Evolutionary conservation across 2,113 vertebrate genomes (phyloP).

Genomic region (Piprites chloris): DNA sequence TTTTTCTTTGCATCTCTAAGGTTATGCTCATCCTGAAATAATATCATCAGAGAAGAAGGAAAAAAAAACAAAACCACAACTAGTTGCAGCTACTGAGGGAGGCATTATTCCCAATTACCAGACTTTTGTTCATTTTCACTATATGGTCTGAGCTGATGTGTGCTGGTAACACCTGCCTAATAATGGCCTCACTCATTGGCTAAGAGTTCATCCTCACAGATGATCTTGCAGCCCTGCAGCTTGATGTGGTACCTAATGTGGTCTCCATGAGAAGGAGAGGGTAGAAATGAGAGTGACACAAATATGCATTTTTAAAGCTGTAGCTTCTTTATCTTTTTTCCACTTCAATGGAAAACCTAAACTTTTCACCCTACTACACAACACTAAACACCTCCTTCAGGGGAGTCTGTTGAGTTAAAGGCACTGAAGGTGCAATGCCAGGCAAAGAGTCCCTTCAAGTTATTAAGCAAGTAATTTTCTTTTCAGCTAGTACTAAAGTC

Average conservation of each 20-base stretch:
- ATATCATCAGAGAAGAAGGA: not conserved
- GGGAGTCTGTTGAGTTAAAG: not conserved
- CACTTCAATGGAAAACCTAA: not conserved
- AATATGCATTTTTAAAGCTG: not conserved
- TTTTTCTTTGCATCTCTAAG: not conserved
- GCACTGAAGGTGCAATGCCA: not conserved
- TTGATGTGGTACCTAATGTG: too few relatives aligned
- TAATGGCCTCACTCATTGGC: not conserved
- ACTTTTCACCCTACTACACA: not conserved
- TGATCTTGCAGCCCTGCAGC: not conserved
- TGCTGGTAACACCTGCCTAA: not conserved
- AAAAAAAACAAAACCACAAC: too few relatives aligned
- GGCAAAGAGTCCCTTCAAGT: not conserved
- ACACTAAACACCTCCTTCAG: not conserved
- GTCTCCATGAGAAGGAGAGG: not conserved
- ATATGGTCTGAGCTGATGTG: not conserved
- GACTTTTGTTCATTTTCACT: not conserved
- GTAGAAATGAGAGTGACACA: not conserved
- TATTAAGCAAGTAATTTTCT: not conserved
- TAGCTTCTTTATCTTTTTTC: not conserved
- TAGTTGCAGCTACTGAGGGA: not conserved
- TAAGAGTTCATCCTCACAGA: not conserved
- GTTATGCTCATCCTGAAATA: not conserved
- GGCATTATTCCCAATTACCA: not conserved
- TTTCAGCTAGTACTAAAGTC: not conserved